A percentile compares a stretch with the other conserved stretches of the same genome.
Conservation (phyloP, 1,140 invertebrate species). For the Lepidurus apus region DNA sequence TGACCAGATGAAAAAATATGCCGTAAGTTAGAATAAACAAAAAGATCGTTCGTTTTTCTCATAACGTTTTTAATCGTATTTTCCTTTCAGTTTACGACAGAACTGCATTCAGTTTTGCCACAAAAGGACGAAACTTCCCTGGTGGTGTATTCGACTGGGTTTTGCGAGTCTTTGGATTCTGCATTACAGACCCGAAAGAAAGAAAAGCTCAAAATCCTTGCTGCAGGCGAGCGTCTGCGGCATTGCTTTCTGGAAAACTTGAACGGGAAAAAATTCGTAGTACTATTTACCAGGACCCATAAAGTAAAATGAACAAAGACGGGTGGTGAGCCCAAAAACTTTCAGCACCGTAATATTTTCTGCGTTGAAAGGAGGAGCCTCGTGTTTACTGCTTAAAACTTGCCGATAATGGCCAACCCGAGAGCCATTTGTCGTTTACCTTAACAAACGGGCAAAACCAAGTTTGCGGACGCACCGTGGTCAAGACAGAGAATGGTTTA, state of each 20-base stretch:
- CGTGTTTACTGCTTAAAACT: constrained; percentile 10
- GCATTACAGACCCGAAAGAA: not conserved
- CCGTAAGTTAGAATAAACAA: not conserved
- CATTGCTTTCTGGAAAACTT: not conserved
- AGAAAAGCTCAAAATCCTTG: not conserved
- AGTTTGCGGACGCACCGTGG: not conserved
- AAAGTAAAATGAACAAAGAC: not conserved
- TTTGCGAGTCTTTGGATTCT: not conserved
- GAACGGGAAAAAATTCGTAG: not conserved
- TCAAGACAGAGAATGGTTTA: not conserved
- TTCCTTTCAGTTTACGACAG: not conserved
- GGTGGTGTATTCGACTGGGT: not conserved
- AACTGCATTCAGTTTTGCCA: not conserved
- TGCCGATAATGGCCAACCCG: not conserved
- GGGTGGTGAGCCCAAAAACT: not conserved
- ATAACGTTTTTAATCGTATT: not conserved
- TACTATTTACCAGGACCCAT: not conserved
- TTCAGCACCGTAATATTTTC: not conserved
- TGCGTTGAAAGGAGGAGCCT: not conserved
- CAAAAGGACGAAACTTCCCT: not conserved
- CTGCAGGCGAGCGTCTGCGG: not conserved
- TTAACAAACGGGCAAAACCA: not conserved
- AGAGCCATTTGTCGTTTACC: constrained; percentile 9
- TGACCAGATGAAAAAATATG: not conserved
- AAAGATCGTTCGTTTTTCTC: not conserved